Base-by-base conservation (phyloP, 2,888 invertebrate species). In the Myopa tessellatipennis region DNA sequence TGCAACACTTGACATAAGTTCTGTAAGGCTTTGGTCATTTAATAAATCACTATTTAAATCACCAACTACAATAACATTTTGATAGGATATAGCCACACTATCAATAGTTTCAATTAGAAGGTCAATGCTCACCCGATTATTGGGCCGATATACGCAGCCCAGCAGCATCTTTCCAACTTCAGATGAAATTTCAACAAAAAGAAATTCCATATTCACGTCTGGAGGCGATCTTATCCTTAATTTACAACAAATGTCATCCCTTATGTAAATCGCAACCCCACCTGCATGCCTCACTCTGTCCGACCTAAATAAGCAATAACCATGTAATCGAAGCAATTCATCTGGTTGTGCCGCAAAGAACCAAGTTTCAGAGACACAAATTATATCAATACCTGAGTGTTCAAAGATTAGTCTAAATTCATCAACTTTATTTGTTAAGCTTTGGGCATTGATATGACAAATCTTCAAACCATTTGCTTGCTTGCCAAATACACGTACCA, bases 261-360 rank as follows among this genome's bases (percentile, higher is more conserved):
- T 34, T 45, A 60, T n/a, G 50, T 77, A 77, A 50, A 71, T 61
- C 34, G 70, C 71, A 36, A 63, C 70, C 10, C 52, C 61, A 61
- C 70, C 70, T 26, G 58, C 71, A 67, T 45, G 40, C 4, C 45
- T 36, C n/a, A n/a, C 10, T 12, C 69, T 18, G 55, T 76, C 71
- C 16, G 71, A 14, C 16, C 71, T 55, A 18, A 63, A 63, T 40
- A 45, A 18, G 34, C 55, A 40, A 26, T 68, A 61, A 26, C 61
- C 63, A 26, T 18, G 38, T 7, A 52, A 6, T 18, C n/a, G 36
- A 58, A 71, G n/a, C 58, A 71, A 36, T 8, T 26, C 36, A 71
- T 26, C 26, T 26, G 26, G 26, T 26, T 26, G 26, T 26, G 26
- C 26, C 26, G 26, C 26, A 26, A 26, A 26, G 26, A 26, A 26